Evolutionary conservation across 2,888 invertebrate species (phyloP).

Genomic region (Pristionchus entomophagus): DNA sequence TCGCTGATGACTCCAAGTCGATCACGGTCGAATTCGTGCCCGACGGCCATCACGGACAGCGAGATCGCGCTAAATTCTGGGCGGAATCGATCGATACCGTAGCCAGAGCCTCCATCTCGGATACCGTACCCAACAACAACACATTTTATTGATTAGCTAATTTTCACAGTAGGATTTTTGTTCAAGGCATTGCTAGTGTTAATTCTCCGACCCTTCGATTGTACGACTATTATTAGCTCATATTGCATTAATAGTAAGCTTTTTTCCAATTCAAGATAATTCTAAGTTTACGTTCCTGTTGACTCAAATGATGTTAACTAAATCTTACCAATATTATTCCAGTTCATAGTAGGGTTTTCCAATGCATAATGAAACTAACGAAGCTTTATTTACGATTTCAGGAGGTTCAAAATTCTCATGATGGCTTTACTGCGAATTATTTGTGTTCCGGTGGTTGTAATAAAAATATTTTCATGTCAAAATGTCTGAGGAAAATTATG

Average conservation of each 20-base stretch:
- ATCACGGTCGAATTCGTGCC: slow-evolving; percentile 28
- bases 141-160: slow-evolving; percentile 31
- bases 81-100: neutral
- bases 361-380: neutral
- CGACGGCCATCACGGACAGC: slow-evolving; percentile 30
- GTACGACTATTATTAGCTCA: no score
- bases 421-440: slow-evolving; percentile 8
- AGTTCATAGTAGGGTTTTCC: no score
- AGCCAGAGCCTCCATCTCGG: neutral
- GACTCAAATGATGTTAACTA: no score
- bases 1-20: slow-evolving; percentile 18
- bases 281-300: no score
- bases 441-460: slow-evolving; percentile 23
- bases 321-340: no score
- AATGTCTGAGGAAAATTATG: no score
- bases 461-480: neutral
- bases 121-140: neutral
- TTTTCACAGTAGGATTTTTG: no score
- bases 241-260: no score
- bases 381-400: neutral
- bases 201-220: no score
- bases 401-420: slow-evolving; percentile 3
- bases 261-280: no score
- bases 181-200: no score
- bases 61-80: slow-evolving; percentile 28